Percentiles rank a stretch among this genome's conserved stretches.
These are phyloP conservation scores for Drosophila chauvacae DNA, from an alignment of 1,140 invertebrate genomes.

Conservation along the genomic window DNA sequence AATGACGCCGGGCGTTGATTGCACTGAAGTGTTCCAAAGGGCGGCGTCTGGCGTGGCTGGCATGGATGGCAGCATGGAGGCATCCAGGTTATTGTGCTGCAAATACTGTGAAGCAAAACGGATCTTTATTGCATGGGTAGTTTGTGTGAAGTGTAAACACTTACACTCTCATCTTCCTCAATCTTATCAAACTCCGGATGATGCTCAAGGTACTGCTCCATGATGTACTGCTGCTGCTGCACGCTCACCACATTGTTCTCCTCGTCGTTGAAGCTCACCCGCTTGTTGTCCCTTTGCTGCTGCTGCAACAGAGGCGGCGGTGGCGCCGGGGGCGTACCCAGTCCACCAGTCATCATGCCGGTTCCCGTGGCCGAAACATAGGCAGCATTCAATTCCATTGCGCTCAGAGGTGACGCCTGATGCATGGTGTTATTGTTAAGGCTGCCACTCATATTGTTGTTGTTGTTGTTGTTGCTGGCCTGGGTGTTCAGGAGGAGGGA, in stretches of 20 bases:
- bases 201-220: constrained; percentile 65
- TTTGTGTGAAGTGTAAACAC: constrained; percentile 60
- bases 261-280: constrained; percentile 91
- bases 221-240: constrained; percentile 63
- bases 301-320: constrained; percentile 59
- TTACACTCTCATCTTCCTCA: constrained; percentile 93
- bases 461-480: constrained; percentile 65
- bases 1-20: constrained; percentile 94
- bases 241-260: constrained; percentile 85
- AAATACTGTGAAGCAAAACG: constrained; percentile 44
- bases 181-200: constrained; percentile 86
- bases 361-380: constrained; percentile 71
- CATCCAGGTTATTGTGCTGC: constrained; percentile 68
- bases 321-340: constrained; percentile 49
- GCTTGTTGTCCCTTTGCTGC: constrained; percentile 83
- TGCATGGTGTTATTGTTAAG: constrained; percentile 64
- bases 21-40: constrained; percentile 85
- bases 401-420: constrained; percentile 66
- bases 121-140: not conserved
- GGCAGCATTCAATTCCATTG: constrained; percentile 76
- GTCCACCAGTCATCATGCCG: constrained; percentile 57
- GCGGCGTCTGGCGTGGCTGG: constrained; percentile 89
- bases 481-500: constrained; percentile 42
- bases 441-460: constrained; percentile 59
- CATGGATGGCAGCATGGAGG: constrained; percentile 76